These are phyloP conservation scores for Labeo calbasu DNA, from an alignment of 2,797 vertebrate species.

Conservation along the genomic window DNA sequence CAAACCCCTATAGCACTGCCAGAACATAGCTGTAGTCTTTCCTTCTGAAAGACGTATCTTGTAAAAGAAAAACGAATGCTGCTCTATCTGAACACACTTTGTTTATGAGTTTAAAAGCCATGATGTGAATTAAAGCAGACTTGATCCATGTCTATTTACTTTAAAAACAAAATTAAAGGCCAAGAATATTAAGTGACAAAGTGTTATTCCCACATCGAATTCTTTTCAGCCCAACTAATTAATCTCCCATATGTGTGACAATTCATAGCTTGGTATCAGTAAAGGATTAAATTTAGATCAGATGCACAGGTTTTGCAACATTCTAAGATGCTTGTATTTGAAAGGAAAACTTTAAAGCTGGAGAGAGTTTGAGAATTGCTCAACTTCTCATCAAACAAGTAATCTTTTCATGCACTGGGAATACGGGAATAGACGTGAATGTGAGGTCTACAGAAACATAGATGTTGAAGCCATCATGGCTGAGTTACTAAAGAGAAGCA, in stretches of 20 bases:
- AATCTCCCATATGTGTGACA: background rate
- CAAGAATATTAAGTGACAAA: conserved; percentile 19
- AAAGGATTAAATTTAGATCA: conserved; percentile 50
- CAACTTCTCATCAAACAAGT: conserved; percentile 50
- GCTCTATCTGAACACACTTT: conserved; percentile 7
- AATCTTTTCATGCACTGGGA: conserved; percentile 63
- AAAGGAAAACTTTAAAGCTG: conserved; percentile 24
- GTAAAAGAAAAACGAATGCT: conserved; percentile 7
- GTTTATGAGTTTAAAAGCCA: background rate
- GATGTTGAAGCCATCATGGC: conserved; percentile 52
- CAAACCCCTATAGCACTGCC: conserved; percentile 48
- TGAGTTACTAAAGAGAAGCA: conserved; percentile 25
- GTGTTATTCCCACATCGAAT: background rate
- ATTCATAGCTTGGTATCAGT: conserved; percentile 33
- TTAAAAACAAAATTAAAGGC: conserved; percentile 29
- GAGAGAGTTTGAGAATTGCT: conserved; percentile 59
- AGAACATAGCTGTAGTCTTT: conserved; percentile 40
- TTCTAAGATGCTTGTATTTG: background rate
- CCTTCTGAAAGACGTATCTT: conserved; percentile 37
- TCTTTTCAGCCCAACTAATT: background rate
- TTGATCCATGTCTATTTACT: conserved; percentile 24
- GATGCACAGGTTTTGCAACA: conserved; percentile 58
- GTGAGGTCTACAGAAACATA: conserved; percentile 61
- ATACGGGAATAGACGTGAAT: conserved; percentile 63
- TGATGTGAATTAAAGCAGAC: conserved; percentile 32